Base-by-base conservation (phyloP, 2,797 vertebrate species). In the Pogoniulus pusillus region DNA sequence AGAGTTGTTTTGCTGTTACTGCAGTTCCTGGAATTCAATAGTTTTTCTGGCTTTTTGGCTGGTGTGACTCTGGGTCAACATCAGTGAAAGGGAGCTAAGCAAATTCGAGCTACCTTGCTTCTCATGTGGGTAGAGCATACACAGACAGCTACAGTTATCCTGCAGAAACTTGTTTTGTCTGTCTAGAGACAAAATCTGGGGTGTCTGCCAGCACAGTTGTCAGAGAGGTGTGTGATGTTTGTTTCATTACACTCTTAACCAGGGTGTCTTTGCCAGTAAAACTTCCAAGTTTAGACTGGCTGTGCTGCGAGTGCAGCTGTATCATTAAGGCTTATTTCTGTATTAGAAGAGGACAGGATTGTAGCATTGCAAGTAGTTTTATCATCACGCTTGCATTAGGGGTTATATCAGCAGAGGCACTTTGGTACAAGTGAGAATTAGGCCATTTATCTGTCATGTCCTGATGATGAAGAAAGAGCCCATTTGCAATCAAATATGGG, bases 201-300 rank as follows among this genome's bases (percentile, higher is more conserved):
- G 60, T 74, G 59, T 66, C 70, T 93, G 91, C 73, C 82, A 91
- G 68, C 37, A n/a, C 29, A 66, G 24, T 66, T 91, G 77, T 87
- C 80, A 75, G 45, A 83, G 88, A 83, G 51, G 26, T 78, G 73
- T 55, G 47, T 66, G 55, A 49, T 53, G 24, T 6, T 87, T 91
- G n/a, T 69, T 92, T 47, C 73, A 41, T 70, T 85, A 26, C 47
- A 24, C 77, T 85, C 85, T 83, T 72, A 85, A 89, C 51, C 37
- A 85, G 51, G 0, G 0, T 55, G 41, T 72, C 51, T 89, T 53
- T 96, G 91, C 87, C 91, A 75, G 94, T 94, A 95, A 96, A 91
- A 72, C 15, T 59, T 93, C 93, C 83, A 81, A 89, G 70, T 94
- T 95, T 93, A 93, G 89, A 47, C 55, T 75, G 77, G 10, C n/a